Conservation (phyloP, 2,113 vertebrate genomes). For the Himantopus leucocephalus region DNA sequence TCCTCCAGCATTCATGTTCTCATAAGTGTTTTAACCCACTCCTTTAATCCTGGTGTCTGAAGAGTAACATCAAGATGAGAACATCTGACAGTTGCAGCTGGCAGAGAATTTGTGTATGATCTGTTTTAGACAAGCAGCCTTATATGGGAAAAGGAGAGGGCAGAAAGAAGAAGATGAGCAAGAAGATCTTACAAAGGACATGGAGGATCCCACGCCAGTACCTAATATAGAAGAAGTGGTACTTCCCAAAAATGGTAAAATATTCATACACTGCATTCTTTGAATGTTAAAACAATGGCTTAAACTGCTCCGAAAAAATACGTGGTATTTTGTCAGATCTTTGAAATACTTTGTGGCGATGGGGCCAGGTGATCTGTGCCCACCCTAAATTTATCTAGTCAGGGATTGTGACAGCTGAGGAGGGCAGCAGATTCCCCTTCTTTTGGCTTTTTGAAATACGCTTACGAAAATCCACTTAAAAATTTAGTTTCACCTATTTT, state of each 20-base stretch:
- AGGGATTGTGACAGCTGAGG: neutral
- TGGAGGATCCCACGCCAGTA: constrained; percentile 94
- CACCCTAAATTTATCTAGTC: neutral
- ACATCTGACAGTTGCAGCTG: neutral
- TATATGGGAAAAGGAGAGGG: constrained; percentile 88
- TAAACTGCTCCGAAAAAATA: neutral
- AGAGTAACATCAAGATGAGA: neutral
- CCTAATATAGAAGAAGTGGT: constrained; percentile 95
- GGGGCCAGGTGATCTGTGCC: neutral
- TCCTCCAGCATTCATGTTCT: neutral
- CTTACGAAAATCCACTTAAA: neutral
- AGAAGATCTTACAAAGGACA: constrained; percentile 94
- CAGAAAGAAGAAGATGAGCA: constrained; percentile 96
- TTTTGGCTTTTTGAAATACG: neutral
- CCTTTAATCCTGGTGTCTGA: neutral
- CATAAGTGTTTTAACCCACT: neutral
- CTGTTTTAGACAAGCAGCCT: constrained; percentile 81
- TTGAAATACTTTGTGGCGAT: rapidly evolving
- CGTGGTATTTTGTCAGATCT: rapidly evolving
- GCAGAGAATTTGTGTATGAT: neutral
- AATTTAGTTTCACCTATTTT: neutral
- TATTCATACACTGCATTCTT: neutral
- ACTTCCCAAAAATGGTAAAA: constrained; percentile 89
- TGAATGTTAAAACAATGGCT: neutral
- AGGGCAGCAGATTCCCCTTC: neutral